Evolutionary conservation across 2,797 vertebrate genomes (phyloP), one percentile per base, ranked within the genome.

Genomic region (Florisuga fusca): DNA sequence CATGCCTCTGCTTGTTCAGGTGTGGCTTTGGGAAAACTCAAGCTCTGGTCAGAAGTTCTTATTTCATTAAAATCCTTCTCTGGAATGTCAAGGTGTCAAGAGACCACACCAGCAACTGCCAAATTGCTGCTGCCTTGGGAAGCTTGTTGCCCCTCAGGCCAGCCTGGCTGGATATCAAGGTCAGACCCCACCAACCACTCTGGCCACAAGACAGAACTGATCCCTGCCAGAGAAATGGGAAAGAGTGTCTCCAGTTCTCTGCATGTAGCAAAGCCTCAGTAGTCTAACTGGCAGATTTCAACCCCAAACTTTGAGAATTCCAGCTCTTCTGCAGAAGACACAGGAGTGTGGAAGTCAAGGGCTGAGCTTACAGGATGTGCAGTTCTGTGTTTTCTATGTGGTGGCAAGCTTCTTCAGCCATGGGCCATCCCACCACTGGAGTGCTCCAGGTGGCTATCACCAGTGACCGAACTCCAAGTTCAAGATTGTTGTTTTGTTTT

Each of bases 1-100:
- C 2, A 0, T n/a, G 5, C 4, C 15, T n/a, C 2, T 21, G 18
- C 9, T 58, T 45, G 26, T 31, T 85, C 19, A 54, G 43, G 11
- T 0, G 1, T 68, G 64, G 34, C 50, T 83, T 64, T 76, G n/a
- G 38, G 58, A 58, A 74, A 77, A 25, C 12, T 58, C 17, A 51
- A 68, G 15, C 15, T 36, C 26, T 84, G 23, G 15, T 76, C 46
- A 45, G 36, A 25, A 43, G 26, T 17, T 15, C 9, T 50, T 45
- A 27, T 50, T 31, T 61, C 33, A 16, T 38, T 86, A 54, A 88
- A 63, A 76, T 68, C 46, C 31, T 68, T 51, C 41, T 78, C 33
- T 58, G 16, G 46, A 73, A 54, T 51, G 22, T 41, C 19, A 59
- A 63, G 9, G 4, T 59, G 19, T 68, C 46, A 45, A 61, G 77